Base-by-base conservation (phyloP, 2,797 vertebrate genomes). In the Telmatherina bonti region DNA sequence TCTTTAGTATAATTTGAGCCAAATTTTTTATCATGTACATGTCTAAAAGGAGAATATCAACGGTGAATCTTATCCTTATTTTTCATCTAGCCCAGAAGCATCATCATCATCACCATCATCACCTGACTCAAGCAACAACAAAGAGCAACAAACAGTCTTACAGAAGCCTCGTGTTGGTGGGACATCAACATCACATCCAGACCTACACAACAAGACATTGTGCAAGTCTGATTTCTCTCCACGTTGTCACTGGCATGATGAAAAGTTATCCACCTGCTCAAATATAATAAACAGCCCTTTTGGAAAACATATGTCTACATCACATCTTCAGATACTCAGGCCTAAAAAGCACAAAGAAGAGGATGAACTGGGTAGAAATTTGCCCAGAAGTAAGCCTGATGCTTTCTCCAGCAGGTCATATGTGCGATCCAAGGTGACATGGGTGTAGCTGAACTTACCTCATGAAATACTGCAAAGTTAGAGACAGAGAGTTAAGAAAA, bases 361-460 rank as follows among this genome's bases (percentile, higher is more conserved):
- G 24, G 49, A 31, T 24, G 26, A 36, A 70, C 0, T 8, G 41
- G 29, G 7, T 16, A 27, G 31, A 24, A n/a, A 47, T 24, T 1
- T 41, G 20, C 16, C 24, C 36, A 43, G 45, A n/a, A 74, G 58
- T 56, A 29, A 67, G 15, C 24, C 63, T 1, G 15, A 7, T 6
- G 20, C 54, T 67, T 62, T 5, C 0, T 67, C 73, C 5, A 20
- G 52, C 18, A 51, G 26, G 52, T 54, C n/a, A 49, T 35, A 87
- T 24, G 33, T 71, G 20, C 83, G 18, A 61, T 72, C 83, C 35
- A 88, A 84, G 62, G 84, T 89, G 47, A 86, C 90, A 0, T 93
- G 92, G 92, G 92, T 94, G 6, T 92, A 89, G 38, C 36, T 16
- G 0, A 18, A 31, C 22, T 5, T 20, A 22, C 13, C 22, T 26